Percentiles rank a stretch among this genome's conserved stretches.
Evolutionary conservation across 2,888 invertebrate genomes (phyloP).

Genomic region (Calephelis perditalis): DNA sequence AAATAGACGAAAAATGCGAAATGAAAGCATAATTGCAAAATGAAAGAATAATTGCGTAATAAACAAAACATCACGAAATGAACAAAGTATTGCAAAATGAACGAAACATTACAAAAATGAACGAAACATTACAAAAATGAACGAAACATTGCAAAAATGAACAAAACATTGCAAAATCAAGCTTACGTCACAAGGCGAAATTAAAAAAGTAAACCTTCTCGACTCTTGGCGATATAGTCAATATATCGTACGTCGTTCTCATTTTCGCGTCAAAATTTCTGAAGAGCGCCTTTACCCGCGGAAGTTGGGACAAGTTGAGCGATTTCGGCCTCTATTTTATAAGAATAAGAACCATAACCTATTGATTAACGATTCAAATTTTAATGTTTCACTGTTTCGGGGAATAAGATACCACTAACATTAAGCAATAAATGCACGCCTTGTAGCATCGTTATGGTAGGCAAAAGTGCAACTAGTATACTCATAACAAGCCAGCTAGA

Average conservation of each 20-base stretch:
- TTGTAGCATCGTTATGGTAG: no score
- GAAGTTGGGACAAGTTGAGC: conserved; percentile 70
- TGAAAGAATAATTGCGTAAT: not conserved
- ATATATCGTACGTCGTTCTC: conserved; percentile 61
- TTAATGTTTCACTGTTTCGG: not conserved
- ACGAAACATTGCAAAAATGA: conserved; percentile 14
- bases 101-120: not conserved
- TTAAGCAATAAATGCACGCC: no score
- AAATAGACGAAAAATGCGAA: no score
- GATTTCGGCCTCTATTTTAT: conserved; percentile 65
- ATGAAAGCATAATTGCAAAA: not conserved
- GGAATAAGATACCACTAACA: not conserved
- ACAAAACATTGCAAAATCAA: conserved; percentile 19
- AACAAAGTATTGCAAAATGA: not conserved
- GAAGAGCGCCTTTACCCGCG: conserved; percentile 65
- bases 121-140: conserved; percentile 12
- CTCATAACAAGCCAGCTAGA: no score
- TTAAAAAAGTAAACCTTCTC: conserved; percentile 57
- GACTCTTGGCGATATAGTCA: conserved; percentile 60
- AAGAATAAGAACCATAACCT: conserved; percentile 45
- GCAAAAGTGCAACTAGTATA: no score
- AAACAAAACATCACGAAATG: not conserved
- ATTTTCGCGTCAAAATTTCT: conserved; percentile 62
- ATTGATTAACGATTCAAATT: conserved; percentile 18
- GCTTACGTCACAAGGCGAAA: conserved; percentile 27